Base-by-base conservation (phyloP, 2,888 invertebrate genomes). In the Sialis fuliginosa region DNA sequence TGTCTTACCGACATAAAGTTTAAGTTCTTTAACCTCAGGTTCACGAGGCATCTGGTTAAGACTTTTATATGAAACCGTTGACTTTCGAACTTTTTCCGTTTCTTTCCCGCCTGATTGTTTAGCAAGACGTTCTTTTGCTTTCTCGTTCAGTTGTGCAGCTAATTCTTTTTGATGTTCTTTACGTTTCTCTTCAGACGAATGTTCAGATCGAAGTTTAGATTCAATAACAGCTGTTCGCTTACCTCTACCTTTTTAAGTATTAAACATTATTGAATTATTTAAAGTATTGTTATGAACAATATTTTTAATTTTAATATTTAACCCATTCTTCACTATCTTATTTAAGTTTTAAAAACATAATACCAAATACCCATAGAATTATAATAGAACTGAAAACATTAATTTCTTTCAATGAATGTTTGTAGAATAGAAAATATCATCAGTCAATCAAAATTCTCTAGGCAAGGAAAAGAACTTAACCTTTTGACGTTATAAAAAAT, bases 81-180 rank as follows among this genome's bases (percentile, higher is more conserved):
- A 93, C 64, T 97, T 97, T 32, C 92, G 74, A 42, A 91, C 77
- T 63, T 90, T 90, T 58, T 89, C 88, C 6, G 81, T 79, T 58
- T 90, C 88, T 59, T 89, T 88, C 2, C 82, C 85, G 33, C 85
- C 76, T 0, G 81, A 79, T 62, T 90, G 86, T 57, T 90, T 87
- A 1, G 93, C 89, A 51, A 98, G 67, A 39, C 98, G 77, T 57
- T 90, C 90, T 55, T 85, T 83, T 0, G 98, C 98, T 51, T 87
- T 85, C 59, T 91, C 89, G 58, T 99, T 97, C 39, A 98, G 68
- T 50, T 81, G 78, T 48, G 81, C 77, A 0, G 92, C 92, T 50
- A 99, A 67, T 65, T 97, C 96, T 56, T 88, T 86, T 64, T 99
- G 98, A 70, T 97, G 95, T 58, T 89, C 83, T 55, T 92, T 91